Base-by-base conservation (phyloP, 2,797 vertebrate genomes). In the Tympanoctomys barrerae region DNA sequence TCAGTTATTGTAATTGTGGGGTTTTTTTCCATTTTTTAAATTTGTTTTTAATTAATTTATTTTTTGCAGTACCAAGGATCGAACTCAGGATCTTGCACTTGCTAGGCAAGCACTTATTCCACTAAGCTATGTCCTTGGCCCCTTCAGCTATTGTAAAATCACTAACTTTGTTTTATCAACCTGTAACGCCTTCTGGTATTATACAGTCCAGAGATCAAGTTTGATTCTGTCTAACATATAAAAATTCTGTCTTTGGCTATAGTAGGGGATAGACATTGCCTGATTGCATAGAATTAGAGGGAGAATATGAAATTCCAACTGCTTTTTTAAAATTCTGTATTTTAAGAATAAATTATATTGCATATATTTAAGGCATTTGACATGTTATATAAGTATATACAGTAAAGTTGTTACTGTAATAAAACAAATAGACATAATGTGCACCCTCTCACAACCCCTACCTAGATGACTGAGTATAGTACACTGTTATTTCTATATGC, bases 261-360 rank as follows among this genome's bases (percentile, higher is more conserved):
- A 33, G 28, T 46, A 66, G 54, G 33, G 3, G 2, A 42, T 59
- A 46, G 57, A 18, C 46, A 54, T 90, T 94, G 59, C 46, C n/a
- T 80, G 21, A 46, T 33, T 75, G 6, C 24, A 62, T 57, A 46
- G 42, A 79, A 8, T 31, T 93, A 64, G 71, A 70, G 24, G 78
- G 79, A 85, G 57, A 36, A 80, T 73, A 80, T 24, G 31, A 89
- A 78, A 92, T 92, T 77, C 36, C 70, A 85, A 78, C 64, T 36
- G 42, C 14, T 59, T 54, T 91, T 36, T 26, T 36, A 78, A 28
- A 90, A 90, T 57, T 71, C 68, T 84, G 7, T 52, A 77, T 78
- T 61, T 61, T 9, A 57, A 70, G 66, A 86, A 86, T 86, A 57
- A 33, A 54, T 91, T 18, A 42, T 79, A 68, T 57, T 77, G 19